Evolutionary conservation across 2,888 invertebrate genomes (phyloP).

Genomic region (Alitta virens): DNA sequence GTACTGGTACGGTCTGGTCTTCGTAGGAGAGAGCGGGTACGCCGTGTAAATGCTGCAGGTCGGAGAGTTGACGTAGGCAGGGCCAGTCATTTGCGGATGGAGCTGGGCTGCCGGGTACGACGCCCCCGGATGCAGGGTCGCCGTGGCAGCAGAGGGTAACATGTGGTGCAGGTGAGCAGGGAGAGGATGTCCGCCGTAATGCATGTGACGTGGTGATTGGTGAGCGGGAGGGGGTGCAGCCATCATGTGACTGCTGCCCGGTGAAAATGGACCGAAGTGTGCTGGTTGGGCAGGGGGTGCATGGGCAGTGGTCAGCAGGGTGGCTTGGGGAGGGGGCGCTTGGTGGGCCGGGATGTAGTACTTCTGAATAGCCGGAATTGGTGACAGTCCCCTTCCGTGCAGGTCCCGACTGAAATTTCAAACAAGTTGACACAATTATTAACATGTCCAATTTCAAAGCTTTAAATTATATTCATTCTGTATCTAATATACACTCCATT

Average conservation of each 20-base stretch:
- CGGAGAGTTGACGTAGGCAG: constrained; percentile 63
- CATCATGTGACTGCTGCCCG: constrained; percentile 45
- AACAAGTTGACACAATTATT: too few species aligned
- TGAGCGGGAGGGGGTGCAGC: constrained; percentile 78
- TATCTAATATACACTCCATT: too few species aligned
- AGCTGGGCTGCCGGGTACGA: constrained; percentile 17
- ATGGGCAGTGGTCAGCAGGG: too few species aligned
- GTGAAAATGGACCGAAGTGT: constrained; percentile 48
- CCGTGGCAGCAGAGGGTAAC: constrained; percentile 40
- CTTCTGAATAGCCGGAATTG: constrained; percentile 27
- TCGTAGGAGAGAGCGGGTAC: constrained; percentile 69
- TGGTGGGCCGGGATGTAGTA: constrained; percentile 54
- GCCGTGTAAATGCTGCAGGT: constrained; percentile 64
- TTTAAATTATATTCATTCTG: too few species aligned
- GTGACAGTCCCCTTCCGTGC: neutral
- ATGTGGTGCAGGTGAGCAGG: constrained; percentile 73
- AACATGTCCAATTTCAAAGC: too few species aligned
- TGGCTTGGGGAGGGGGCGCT: constrained; percentile 31
- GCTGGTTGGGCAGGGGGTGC: constrained; percentile 15
- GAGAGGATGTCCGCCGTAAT: constrained; percentile 70
- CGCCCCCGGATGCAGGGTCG: constrained; percentile 26
- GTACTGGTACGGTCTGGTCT: constrained; percentile 66
- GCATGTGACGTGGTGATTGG: constrained; percentile 66
- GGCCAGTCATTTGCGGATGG: constrained; percentile 64
- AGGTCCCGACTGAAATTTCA: neutral